Evolutionary conservation across 1,140 invertebrate species (phyloP).

Genomic region (Habropoda laboriosa): DNA sequence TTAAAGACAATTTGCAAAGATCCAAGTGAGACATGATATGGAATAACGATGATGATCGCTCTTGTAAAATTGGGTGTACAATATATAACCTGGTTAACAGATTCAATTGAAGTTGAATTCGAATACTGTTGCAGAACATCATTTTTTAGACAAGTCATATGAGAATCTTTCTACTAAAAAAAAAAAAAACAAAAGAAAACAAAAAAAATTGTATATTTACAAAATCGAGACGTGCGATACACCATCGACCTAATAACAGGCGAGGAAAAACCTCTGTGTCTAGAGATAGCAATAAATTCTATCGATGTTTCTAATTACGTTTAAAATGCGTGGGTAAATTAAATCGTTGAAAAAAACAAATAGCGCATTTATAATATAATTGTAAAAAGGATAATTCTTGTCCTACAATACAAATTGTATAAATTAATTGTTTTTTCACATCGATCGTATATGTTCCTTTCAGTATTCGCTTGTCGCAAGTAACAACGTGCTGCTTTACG

Average conservation of each 20-base stretch:
- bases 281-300: slow-evolving; percentile 26
- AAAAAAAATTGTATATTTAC: too few relatives aligned
- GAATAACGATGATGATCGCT: background rate
- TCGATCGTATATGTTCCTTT: slow-evolving; percentile 4
- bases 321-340: background rate
- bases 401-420: slow-evolving; percentile 24
- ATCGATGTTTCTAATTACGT: slow-evolving; percentile 29
- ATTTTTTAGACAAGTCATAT: background rate
- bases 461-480: background rate
- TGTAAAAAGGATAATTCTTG: background rate
- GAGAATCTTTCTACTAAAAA: background rate
- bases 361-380: slow-evolving; percentile 7
- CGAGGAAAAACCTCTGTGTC: background rate
- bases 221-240: background rate
- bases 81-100: background rate
- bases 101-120: background rate
- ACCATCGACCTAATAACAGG: slow-evolving; percentile 7
- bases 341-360: slow-evolving; percentile 6
- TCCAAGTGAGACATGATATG: background rate
- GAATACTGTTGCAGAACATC: background rate
- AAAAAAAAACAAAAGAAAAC: too few relatives aligned
- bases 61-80: background rate
- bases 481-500: background rate
- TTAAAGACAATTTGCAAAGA: background rate
- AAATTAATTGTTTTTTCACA: slow-evolving; percentile 35